These are phyloP conservation scores for Amphiduros pacificus DNA, from an alignment of 2,888 invertebrate genomes.

Conservation along the genomic window DNA sequence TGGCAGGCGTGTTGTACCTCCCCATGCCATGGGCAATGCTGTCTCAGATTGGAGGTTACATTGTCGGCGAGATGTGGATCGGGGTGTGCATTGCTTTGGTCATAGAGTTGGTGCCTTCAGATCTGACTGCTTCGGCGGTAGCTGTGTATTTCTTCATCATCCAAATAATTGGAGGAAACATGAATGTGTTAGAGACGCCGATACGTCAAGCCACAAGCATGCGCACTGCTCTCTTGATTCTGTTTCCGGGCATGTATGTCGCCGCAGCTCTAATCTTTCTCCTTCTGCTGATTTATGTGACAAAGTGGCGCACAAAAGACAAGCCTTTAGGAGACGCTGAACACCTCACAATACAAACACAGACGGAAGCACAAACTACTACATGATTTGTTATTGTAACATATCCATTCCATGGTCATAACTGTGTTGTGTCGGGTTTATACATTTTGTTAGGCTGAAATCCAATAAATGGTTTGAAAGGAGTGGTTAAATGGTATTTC, in stretches of 20 bases:
- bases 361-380: too few species aligned
- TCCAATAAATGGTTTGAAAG: too few species aligned
- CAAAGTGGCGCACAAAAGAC: too few species aligned
- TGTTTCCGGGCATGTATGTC: slow-evolving; percentile 25
- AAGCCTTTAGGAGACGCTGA: too few species aligned
- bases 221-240: slow-evolving; percentile 18
- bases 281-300: too few species aligned
- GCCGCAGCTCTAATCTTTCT: slow-evolving; percentile 18
- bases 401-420: too few species aligned
- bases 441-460: too few species aligned
- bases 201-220: slow-evolving; percentile 11
- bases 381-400: too few species aligned
- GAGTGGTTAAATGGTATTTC: too few species aligned
- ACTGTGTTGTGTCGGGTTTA: too few species aligned
- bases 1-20: slow-evolving; percentile 14
- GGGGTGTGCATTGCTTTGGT: slow-evolving; percentile 41
- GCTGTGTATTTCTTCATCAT: slow-evolving; percentile 48
- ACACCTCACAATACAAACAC: too few species aligned
- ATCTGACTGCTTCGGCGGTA: slow-evolving; percentile 37
- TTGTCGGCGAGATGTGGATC: slow-evolving; percentile 46
- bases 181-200: slow-evolving; percentile 25
- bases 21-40: slow-evolving; percentile 24
- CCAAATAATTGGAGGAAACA: slow-evolving; percentile 28
- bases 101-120: slow-evolving; percentile 41
- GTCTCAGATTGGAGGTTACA: slow-evolving; percentile 21